A percentile compares a stretch with the other conserved stretches of the same genome.
Conservation (phyloP, 2,113 vertebrate genomes). For the Chitala chitala region DNA sequence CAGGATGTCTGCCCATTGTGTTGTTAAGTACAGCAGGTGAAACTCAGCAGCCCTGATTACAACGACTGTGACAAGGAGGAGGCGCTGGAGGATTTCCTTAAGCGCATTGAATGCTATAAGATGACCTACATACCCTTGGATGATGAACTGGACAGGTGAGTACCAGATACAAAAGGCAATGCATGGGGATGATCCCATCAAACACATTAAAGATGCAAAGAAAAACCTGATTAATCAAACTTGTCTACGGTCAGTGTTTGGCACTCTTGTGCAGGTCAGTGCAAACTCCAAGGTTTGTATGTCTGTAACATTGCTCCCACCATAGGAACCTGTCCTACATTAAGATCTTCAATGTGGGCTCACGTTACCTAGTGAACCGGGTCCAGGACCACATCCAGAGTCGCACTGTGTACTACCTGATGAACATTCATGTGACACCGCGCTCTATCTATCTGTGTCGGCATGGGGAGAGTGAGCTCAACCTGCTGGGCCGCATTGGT, state of each 20-base stretch:
- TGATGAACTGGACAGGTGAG: conserved; percentile 76
- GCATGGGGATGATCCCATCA: too few relatives aligned
- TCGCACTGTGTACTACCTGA: conserved; percentile 82
- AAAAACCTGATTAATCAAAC: not conserved
- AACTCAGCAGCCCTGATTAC: conserved; percentile 82
- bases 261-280: not conserved
- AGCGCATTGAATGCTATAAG: conserved; percentile 83
- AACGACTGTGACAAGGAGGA: conserved; percentile 68
- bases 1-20: not conserved
- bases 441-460: conserved; percentile 83
- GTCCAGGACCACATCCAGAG: conserved; percentile 90
- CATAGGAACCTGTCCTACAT: conserved; percentile 79
- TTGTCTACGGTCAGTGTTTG: too few relatives aligned
- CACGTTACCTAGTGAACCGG: conserved; percentile 77
- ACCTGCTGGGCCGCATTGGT: conserved; percentile 56
- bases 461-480: conserved; percentile 55
- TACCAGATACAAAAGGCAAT: too few relatives aligned
- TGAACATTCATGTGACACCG: conserved; percentile 86
- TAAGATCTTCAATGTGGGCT: conserved; percentile 86
- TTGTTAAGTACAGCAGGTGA: conserved; percentile 70
- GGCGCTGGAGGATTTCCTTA: conserved; percentile 74
- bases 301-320: not conserved
- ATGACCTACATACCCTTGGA: conserved; percentile 76
- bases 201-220: not conserved
- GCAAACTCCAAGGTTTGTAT: not conserved